Evolutionary conservation across 2,888 invertebrate species (phyloP).

Genomic region (Tryphoninae sp.): DNA sequence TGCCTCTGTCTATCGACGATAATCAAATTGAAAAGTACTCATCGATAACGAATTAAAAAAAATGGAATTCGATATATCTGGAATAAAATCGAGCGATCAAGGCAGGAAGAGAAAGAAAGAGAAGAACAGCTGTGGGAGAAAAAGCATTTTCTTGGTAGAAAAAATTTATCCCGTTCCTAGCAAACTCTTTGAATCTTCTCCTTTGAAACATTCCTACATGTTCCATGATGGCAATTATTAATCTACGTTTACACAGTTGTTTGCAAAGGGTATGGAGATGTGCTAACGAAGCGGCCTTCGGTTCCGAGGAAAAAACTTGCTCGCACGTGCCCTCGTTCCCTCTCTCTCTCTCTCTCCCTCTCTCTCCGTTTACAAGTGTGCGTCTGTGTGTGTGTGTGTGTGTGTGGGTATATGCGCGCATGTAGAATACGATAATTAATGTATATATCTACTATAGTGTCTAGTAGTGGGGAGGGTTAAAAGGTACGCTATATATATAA

Average conservation of each 20-base stretch:
- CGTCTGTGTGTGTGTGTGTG: conserved; percentile 8
- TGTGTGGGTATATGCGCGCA: neutral
- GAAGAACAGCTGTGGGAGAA: neutral
- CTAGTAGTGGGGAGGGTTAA: neutral
- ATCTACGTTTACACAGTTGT: conserved; percentile 49
- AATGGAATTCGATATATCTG: conserved; percentile 18
- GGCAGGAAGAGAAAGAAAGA: neutral
- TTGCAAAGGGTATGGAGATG: conserved; percentile 40
- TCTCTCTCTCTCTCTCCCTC: too few species aligned
- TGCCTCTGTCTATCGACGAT: too few species aligned
- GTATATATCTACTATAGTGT: neutral
- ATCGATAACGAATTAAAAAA: too few species aligned
- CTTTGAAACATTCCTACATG: conserved; percentile 33
- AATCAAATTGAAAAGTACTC: too few species aligned
- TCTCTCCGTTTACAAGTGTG: too few species aligned
- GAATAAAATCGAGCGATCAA: conserved; percentile 12
- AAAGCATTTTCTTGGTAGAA: neutral
- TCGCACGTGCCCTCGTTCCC: neutral
- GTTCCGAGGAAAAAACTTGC: conserved; percentile 13
- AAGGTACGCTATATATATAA: neutral
- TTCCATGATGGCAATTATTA: conserved; percentile 43
- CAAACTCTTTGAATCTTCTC: conserved; percentile 39
- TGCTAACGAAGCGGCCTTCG: conserved; percentile 50
- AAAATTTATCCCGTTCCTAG: conserved; percentile 2
- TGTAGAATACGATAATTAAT: neutral